Evolutionary conservation across 2,797 vertebrate genomes (phyloP), one percentile per base, ranked within the genome.

Genomic region (Margarornis squamiger): DNA sequence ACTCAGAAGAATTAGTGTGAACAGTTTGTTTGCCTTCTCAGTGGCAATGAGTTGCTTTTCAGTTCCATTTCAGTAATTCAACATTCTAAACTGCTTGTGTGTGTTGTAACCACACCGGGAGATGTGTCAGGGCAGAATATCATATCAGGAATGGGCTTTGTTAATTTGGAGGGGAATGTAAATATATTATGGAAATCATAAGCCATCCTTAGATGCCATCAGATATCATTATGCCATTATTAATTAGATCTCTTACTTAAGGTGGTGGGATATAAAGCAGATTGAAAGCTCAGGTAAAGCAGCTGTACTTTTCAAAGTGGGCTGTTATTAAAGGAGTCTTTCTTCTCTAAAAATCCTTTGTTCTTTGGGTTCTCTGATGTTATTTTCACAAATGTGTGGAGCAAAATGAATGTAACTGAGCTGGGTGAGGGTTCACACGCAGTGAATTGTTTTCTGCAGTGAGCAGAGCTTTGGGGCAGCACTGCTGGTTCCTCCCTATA

Each of bases 401-500:
- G 46, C 22, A 34, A 5, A 14, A 11, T 12, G 41, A 4, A 29
- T 24, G 19, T 14, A 10, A 32, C 16, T 8, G 17, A 54, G 10
- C 49, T 9, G 59, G 43, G 22, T 7, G 38, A 49, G 32, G 43
- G 38, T 24, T 29, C 5, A 1, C 10, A 19, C 51, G 1, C 7
- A 6, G 41, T 2, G 22, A 5, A 22, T 3, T 7, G 17, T 2
- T 55, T 0, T 5, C 17, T 43, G 26, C 19, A 41, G 30, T 10
- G 52, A 5, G 38, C 12, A 24, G 21, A 9, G 11, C 1, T 51
- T 34, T 32, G 11, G 45, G 65, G n/a, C 26, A 55, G 66, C 54
- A 2, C 14, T 66, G 8, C 36, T 43, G 55, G 4, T 7, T 48
- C 45, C 45, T 8, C 3, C 0, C 1, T 6, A 0, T 12, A 34